Percentiles rank a stretch among this genome's conserved stretches.
Evolutionary conservation across 2,113 vertebrate genomes (phyloP).

Genomic region (chimpanzee (Pan troglodytes)): NHGRI_mPanTro3-v2.1_pri NC_072408.2:118462001-118462500

Average conservation of each 20-base stretch:
- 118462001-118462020: not conserved
- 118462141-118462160: not conserved
- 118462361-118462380: not conserved
- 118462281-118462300: not conserved
- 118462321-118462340: not conserved
- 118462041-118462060: not conserved
- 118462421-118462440: conserved; percentile 95
- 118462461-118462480: conserved; percentile 94
- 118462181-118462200: not conserved
- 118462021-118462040: not conserved
- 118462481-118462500: conserved; percentile 98
- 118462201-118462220: not conserved
- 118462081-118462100: not conserved
- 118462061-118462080: not conserved
- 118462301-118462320: not conserved
- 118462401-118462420: conserved; percentile 81
- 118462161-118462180: not conserved
- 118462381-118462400: not conserved
- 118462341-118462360: not conserved
- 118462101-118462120: not conserved
- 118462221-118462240: not conserved
- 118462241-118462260: not conserved
- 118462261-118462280: not conserved
- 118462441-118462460: conserved; percentile 94
- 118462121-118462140: not conserved